A percentile compares a stretch with the other conserved stretches of the same genome.
phyloP scores from a whole-genome alignment of 2,888 invertebrate genomes.

The Corythucha ciliata region DNA sequence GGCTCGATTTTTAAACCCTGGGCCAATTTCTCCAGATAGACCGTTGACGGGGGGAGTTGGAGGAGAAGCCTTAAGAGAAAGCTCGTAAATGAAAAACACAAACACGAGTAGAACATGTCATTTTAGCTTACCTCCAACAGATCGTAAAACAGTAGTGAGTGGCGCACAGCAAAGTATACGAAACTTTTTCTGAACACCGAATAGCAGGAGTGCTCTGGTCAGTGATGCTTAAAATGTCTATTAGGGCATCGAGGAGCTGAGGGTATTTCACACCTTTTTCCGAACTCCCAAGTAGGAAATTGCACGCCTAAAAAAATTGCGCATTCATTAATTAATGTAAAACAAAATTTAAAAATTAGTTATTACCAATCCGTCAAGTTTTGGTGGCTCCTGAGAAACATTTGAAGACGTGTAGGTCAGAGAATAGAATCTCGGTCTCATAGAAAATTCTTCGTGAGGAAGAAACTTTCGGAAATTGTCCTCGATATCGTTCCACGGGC shows the following conservation, averaged over 20 bases:
- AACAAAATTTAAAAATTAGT: neutral
- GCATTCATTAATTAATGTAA: neutral
- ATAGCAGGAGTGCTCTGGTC: constrained; percentile 41
- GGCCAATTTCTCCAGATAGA: constrained; percentile 71
- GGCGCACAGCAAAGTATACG: constrained; percentile 62
- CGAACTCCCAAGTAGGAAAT: constrained; percentile 85
- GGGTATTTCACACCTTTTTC: constrained; percentile 79
- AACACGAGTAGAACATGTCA: neutral
- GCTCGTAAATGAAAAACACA: too few relatives aligned
- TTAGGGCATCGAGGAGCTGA: constrained; percentile 71
- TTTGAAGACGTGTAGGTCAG: constrained; percentile 63
- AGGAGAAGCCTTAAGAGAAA: constrained; percentile 65
- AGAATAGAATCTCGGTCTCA: constrained; percentile 87
- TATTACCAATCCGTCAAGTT: constrained; percentile 67
- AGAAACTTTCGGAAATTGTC: constrained; percentile 58
- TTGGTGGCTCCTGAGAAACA: constrained; percentile 61
- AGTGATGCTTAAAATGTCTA: constrained; percentile 71
- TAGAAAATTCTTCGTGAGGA: constrained; percentile 54
- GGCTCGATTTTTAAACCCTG: constrained; percentile 57
- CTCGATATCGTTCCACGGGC: constrained; percentile 65
- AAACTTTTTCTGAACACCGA: constrained; percentile 46
- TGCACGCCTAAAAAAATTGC: constrained; percentile 57
- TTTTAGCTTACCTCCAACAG: constrained; percentile 57
- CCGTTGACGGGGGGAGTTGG: constrained; percentile 79
- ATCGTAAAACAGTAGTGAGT: constrained; percentile 86